phyloP scores from a whole-genome alignment of 2,888 invertebrate species.

The Drosophila neutralis region DNA sequence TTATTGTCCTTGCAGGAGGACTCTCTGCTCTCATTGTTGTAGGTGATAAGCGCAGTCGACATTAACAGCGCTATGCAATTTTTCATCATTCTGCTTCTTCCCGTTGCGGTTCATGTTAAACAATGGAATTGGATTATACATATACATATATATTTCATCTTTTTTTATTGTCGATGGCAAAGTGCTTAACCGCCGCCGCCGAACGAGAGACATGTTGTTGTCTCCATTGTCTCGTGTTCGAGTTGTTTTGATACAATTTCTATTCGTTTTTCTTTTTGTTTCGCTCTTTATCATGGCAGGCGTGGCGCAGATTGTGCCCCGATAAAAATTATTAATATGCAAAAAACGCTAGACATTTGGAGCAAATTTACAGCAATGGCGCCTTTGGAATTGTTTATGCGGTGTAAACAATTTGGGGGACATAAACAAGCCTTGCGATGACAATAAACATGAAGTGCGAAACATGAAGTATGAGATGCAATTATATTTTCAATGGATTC shows the following conservation, averaged over 20 bases:
- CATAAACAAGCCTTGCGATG: conserved; percentile 37
- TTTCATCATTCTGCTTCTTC: conserved; percentile 15
- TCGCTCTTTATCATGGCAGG: conserved; percentile 43
- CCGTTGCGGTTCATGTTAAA: conserved; percentile 50
- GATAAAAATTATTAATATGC: conserved; percentile 75
- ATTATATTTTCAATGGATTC: conserved; percentile 13
- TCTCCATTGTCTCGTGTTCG: conserved; percentile 62
- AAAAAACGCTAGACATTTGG: conserved; percentile 34
- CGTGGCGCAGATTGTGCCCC: conserved; percentile 57
- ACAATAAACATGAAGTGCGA: conserved; percentile 24
- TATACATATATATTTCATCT: background rate
- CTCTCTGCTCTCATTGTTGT: conserved; percentile 56
- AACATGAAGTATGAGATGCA: conserved; percentile 2
- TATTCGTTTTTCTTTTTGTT: background rate
- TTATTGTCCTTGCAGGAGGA: conserved; percentile 28
- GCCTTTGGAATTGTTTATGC: conserved; percentile 72
- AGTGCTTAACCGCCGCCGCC: conserved; percentile 57
- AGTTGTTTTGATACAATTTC: conserved; percentile 63
- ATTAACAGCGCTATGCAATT: conserved; percentile 22
- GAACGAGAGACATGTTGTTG: conserved; percentile 38
- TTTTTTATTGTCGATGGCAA: conserved; percentile 49
- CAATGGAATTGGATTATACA: conserved; percentile 80
- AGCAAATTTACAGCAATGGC: conserved; percentile 50
- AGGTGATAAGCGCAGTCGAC: conserved; percentile 79
- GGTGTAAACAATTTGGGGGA: conserved; percentile 63